Conservation (phyloP, 2,797 vertebrate species). For the Acrocephalus scirpaceus region DNA sequence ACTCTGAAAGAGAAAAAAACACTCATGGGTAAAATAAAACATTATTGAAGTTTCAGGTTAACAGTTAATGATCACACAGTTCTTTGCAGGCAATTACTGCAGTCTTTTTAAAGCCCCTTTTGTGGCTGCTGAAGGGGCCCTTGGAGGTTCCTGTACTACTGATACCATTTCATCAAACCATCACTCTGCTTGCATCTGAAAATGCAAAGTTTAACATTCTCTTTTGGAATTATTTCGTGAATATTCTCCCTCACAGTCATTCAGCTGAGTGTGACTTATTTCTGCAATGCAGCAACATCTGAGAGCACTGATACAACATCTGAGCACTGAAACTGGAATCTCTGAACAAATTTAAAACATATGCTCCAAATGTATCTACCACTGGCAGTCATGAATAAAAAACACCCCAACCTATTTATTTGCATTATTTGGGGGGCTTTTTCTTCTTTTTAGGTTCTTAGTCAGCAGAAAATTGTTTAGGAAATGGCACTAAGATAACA, state of each 20-base stretch:
- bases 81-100: conserved; percentile 40
- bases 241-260: neutral
- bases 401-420: neutral
- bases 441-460: neutral
- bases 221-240: neutral
- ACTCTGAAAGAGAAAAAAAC: neutral
- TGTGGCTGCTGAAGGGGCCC: neutral
- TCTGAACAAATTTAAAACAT: neutral
- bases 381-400: neutral
- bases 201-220: conserved; percentile 26
- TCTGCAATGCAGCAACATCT: neutral
- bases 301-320: neutral
- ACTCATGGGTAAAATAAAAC: conserved; percentile 54
- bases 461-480: neutral
- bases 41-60: conserved; percentile 59
- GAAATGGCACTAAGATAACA: neutral
- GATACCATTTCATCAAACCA: conserved; percentile 5
- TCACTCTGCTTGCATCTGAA: neutral
- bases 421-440: neutral
- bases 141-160: neutral
- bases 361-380: neutral
- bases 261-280: neutral
- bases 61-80: conserved; percentile 56
- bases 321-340: neutral
- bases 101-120: conserved; percentile 36